Conservation (phyloP, 2,113 vertebrate species). For the Gymnorhina tibicen region DNA sequence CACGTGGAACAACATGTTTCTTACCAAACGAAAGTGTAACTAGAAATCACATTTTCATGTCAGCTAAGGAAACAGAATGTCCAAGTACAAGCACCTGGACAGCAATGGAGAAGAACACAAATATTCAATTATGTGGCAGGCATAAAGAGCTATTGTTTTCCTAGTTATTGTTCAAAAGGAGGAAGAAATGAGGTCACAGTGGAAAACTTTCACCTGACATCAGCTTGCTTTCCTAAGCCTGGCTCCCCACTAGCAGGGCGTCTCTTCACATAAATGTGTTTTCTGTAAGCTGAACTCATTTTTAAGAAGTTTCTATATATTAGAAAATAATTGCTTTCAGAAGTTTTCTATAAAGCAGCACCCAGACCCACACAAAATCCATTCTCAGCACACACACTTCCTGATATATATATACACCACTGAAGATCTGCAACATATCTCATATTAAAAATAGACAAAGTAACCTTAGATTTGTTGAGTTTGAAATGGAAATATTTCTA, state of each 20-base stretch:
- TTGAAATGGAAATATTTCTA: background rate
- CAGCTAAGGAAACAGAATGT: background rate
- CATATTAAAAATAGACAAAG: background rate
- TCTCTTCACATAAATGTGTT: background rate
- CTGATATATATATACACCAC: background rate
- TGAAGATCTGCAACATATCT: background rate
- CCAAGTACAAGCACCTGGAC: constrained; percentile 10
- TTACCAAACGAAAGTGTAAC: background rate
- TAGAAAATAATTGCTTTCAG: background rate
- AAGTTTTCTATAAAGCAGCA: background rate
- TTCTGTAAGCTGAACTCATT: background rate
- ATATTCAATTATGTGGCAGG: background rate
- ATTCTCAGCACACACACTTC: background rate
- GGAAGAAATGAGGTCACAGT: constrained; percentile 24
- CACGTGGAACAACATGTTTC: background rate
- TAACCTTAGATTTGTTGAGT: background rate
- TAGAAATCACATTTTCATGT: background rate
- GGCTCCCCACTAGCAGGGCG: background rate
- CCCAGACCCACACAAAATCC: background rate
- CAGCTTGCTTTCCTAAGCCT: background rate
- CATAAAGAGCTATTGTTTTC: constrained; percentile 29
- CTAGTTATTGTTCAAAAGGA: background rate
- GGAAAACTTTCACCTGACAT: background rate
- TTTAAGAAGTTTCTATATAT: background rate
- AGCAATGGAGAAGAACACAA: background rate